A percentile compares a stretch with the other conserved stretches of the same genome.
phyloP scores from a whole-genome alignment of 1,140 invertebrate species.

The Cardiocondyla obscurior region DNA sequence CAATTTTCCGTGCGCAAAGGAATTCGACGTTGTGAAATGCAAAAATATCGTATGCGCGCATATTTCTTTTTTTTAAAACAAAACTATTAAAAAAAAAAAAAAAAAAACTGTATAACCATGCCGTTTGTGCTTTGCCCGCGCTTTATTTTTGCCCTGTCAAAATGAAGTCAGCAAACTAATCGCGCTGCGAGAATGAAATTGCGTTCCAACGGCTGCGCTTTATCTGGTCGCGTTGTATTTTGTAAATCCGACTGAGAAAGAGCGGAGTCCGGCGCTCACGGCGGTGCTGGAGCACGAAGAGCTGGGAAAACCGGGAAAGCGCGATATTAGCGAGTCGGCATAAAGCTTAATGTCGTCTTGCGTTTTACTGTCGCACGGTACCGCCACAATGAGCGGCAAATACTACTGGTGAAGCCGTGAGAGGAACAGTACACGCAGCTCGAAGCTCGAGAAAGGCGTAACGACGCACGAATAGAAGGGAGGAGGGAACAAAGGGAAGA shows the following conservation, averaged over 20 bases:
- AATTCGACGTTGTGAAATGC: slow-evolving; percentile 2
- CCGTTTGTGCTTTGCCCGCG: background rate
- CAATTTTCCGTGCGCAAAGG: slow-evolving; percentile 21
- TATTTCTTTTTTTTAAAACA: slow-evolving; percentile 9
- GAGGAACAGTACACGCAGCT: background rate
- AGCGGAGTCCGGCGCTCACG: slow-evolving; percentile 28
- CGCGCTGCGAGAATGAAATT: slow-evolving; percentile 14
- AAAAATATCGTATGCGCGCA: background rate
- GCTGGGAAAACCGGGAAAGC: slow-evolving; percentile 31
- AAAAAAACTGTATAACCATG: background rate
- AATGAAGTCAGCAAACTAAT: slow-evolving; percentile 39
- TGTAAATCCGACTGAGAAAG: slow-evolving; percentile 36
- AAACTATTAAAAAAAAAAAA: slow-evolving; percentile 43
- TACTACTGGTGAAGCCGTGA: background rate
- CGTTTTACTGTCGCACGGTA: slow-evolving; percentile 32
- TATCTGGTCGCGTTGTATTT: slow-evolving; percentile 41
- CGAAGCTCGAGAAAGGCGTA: slow-evolving; percentile 21
- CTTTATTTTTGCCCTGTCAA: slow-evolving; percentile 38
- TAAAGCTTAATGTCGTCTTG: slow-evolving; percentile 47
- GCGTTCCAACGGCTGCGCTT: slow-evolving; percentile 13
- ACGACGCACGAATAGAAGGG: background rate
- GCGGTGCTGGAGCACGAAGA: slow-evolving; percentile 2
- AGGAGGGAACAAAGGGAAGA: background rate
- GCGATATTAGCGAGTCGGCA: slow-evolving; percentile 42
- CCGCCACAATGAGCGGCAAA: slow-evolving; percentile 20